Conservation (phyloP, 1,140 invertebrate species). For the Camponotus floridanus region DNA sequence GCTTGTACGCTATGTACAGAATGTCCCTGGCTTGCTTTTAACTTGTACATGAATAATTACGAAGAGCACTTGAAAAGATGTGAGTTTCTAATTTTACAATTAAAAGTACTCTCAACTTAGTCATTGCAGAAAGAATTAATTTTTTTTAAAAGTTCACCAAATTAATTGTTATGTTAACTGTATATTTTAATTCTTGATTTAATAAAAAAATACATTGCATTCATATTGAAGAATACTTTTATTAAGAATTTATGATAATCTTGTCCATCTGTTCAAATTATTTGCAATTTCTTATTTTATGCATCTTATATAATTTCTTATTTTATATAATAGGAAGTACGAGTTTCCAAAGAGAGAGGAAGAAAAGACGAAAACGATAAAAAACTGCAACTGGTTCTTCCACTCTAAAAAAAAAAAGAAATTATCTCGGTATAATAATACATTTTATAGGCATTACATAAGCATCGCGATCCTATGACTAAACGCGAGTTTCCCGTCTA, state of each 20-base stretch:
- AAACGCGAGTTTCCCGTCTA: slow-evolving; percentile 32
- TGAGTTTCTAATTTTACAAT: slow-evolving; percentile 31
- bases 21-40: slow-evolving; percentile 17
- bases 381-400: neutral
- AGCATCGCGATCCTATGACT: slow-evolving; percentile 35
- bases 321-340: neutral
- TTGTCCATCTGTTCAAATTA: neutral
- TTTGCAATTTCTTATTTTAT: neutral
- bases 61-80: slow-evolving; percentile 13
- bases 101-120: neutral
- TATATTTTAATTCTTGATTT: neutral
- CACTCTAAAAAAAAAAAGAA: neutral
- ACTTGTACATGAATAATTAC: slow-evolving; percentile 18
- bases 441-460: slow-evolving; percentile 6
- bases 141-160: neutral
- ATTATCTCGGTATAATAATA: neutral
- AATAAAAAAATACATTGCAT: neutral
- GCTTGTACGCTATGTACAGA: slow-evolving; percentile 6
- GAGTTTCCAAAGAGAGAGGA: neutral
- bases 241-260: neutral
- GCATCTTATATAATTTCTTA: neutral
- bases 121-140: neutral
- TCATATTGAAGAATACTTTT: neutral
- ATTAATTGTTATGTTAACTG: slow-evolving; percentile 4
- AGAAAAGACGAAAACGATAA: neutral